Conservation (phyloP, 2,888 invertebrate species). For the Torymus aiolomorphi region DNA sequence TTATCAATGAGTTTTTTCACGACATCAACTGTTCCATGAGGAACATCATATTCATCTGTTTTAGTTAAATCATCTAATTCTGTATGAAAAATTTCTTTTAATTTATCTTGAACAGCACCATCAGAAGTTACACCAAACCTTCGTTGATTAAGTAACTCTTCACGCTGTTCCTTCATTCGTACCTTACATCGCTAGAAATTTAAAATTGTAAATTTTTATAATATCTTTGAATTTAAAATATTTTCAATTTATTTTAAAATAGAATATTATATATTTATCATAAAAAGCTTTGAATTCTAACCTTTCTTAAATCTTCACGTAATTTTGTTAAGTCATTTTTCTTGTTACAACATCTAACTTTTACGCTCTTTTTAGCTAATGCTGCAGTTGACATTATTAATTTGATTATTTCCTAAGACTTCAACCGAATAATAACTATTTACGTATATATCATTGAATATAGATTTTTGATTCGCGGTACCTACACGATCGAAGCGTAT, state of each 20-base stretch:
- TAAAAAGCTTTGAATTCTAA: slow-evolving; percentile 36
- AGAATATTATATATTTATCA: neutral
- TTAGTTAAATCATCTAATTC: slow-evolving; percentile 46
- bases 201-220: neutral
- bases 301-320: slow-evolving; percentile 53
- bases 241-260: neutral
- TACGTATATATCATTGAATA: neutral
- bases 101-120: slow-evolving; percentile 43
- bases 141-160: slow-evolving; percentile 40
- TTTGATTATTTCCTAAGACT: neutral
- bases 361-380: slow-evolving; percentile 45
- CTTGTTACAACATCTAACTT: slow-evolving; percentile 42
- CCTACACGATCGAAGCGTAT: neutral
- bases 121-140: slow-evolving; percentile 49
- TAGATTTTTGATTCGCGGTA: neutral
- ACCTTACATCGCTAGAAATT: slow-evolving; percentile 51
- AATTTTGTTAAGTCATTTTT: slow-evolving; percentile 49
- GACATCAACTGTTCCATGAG: slow-evolving; percentile 32
- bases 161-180: slow-evolving; percentile 49
- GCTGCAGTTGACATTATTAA: slow-evolving; percentile 38
- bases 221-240: neutral
- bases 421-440: neutral
- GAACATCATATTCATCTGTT: slow-evolving; percentile 42
- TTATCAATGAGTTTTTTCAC: slow-evolving; percentile 43
- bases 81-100: slow-evolving; percentile 51